Percentiles rank a stretch among this genome's conserved stretches.
Evolutionary conservation across 2,888 invertebrate species (phyloP).

Genomic region (Tachina fera): DNA sequence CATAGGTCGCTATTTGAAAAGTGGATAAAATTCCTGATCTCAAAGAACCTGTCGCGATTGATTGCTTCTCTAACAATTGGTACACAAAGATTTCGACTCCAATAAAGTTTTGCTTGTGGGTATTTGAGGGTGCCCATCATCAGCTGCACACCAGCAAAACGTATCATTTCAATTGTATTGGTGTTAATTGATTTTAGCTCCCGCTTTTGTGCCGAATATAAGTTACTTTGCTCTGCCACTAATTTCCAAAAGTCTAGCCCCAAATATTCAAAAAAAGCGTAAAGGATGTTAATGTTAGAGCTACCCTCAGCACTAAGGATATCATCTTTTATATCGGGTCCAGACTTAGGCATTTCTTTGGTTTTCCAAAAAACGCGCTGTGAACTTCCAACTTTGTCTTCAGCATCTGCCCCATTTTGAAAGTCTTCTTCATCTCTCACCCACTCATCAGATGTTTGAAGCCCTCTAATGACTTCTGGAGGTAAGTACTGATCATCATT

Average conservation of each 20-base stretch:
- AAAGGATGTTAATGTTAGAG: no score
- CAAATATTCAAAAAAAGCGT: slow-evolving; percentile 18
- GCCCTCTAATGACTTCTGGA: slow-evolving; percentile 20
- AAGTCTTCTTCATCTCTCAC: background rate
- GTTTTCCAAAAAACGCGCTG: background rate
- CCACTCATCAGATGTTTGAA: slow-evolving; percentile 27
- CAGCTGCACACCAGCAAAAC: slow-evolving; percentile 31
- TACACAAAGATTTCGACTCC: slow-evolving; percentile 14
- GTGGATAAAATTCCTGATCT: slow-evolving; percentile 3
- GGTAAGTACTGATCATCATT: slow-evolving; percentile 20
- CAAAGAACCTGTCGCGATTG: slow-evolving; percentile 32
- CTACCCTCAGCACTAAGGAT: background rate
- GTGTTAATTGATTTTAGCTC: slow-evolving; percentile 8
- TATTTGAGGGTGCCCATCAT: slow-evolving; percentile 46
- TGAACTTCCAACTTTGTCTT: background rate
- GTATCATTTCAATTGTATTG: slow-evolving; percentile 33
- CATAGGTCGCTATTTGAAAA: slow-evolving; percentile 1
- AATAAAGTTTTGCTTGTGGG: slow-evolving; percentile 48
- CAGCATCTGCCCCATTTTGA: background rate
- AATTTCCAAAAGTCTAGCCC: slow-evolving; percentile 45
- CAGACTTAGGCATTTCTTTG: background rate
- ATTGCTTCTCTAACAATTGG: slow-evolving; percentile 19
- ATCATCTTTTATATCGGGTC: slow-evolving; percentile 6
- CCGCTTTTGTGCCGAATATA: slow-evolving; percentile 34
- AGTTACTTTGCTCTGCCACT: slow-evolving; percentile 5